Percentiles rank a stretch among this genome's conserved stretches.
These are phyloP conservation scores for Dendrolimus pini DNA, from an alignment of 2,888 invertebrate genomes.

Conservation along the genomic window DNA sequence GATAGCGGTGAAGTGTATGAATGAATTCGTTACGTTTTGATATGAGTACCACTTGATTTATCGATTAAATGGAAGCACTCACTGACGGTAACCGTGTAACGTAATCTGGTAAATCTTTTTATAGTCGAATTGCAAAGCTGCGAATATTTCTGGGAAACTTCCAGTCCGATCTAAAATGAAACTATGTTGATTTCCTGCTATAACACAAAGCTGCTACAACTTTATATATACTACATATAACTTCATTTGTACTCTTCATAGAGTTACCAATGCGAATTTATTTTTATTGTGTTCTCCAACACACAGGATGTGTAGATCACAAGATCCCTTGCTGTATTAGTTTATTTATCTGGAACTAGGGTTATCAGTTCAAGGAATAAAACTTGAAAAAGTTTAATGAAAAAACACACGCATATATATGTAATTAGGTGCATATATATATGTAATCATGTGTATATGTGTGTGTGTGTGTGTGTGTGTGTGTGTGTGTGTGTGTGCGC, in stretches of 20 bases:
- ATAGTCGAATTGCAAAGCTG: neutral
- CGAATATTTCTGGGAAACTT: neutral
- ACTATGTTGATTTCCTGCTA: neutral
- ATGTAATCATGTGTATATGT: too few species aligned
- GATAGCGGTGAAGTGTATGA: too few species aligned
- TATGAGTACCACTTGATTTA: too few species aligned
- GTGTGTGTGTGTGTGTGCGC: too few species aligned
- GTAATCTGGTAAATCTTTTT: too few species aligned
- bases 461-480: too few species aligned
- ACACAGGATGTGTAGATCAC: slow-evolving; percentile 44
- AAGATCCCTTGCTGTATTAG: slow-evolving; percentile 37
- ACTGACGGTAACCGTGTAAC: too few species aligned
- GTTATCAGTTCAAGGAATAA: too few species aligned
- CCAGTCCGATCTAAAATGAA: neutral
- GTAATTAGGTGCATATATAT: too few species aligned
- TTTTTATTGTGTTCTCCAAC: slow-evolving; percentile 21
- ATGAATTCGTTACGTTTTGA: too few species aligned
- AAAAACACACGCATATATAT: neutral
- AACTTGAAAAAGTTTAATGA: too few species aligned
- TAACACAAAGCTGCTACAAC: neutral
- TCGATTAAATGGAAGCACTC: too few species aligned
- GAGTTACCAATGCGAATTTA: slow-evolving; percentile 14
- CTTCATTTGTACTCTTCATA: slow-evolving; percentile 9
- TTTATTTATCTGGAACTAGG: neutral
- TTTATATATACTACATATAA: slow-evolving; percentile 1